Percentiles rank a stretch among this genome's conserved stretches.
phyloP scores from a whole-genome alignment of 1,140 invertebrate species.

The Drosophila arawakana region DNA sequence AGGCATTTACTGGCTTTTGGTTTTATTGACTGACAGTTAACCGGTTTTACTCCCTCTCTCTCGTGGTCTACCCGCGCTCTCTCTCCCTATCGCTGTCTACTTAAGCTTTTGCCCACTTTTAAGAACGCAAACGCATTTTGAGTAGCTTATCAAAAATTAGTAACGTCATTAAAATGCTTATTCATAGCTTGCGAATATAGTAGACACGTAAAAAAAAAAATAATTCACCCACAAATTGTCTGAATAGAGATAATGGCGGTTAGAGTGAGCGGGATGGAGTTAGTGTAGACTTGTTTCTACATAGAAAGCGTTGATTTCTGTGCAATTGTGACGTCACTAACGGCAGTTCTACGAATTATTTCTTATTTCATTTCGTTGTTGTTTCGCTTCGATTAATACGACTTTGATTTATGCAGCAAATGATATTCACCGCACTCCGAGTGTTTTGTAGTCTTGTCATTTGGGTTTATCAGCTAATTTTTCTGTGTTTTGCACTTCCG shows the following conservation, averaged over 20 bases:
- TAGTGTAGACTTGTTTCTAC: slow-evolving; percentile 2
- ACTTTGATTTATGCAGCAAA: slow-evolving; percentile 45
- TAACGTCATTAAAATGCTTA: slow-evolving; percentile 50
- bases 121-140: slow-evolving; percentile 38
- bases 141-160: slow-evolving; percentile 49
- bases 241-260: background rate
- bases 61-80: slow-evolving; percentile 20
- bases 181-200: slow-evolving; percentile 44
- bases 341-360: slow-evolving; percentile 36
- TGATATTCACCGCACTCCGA: background rate
- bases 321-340: slow-evolving; percentile 45
- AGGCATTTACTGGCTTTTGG: slow-evolving; percentile 66
- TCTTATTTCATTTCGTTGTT: slow-evolving; percentile 10
- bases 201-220: slow-evolving; percentile 10
- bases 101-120: background rate
- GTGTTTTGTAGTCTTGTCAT: slow-evolving; percentile 10
- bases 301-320: slow-evolving; percentile 24
- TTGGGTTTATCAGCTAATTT: slow-evolving; percentile 45
- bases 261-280: background rate
- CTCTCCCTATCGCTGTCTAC: slow-evolving; percentile 1
- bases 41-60: slow-evolving; percentile 55
- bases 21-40: slow-evolving; percentile 60
- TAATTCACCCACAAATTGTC: background rate
- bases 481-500: slow-evolving; percentile 48
- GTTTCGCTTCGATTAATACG: slow-evolving; percentile 37